Evolutionary conservation across 2,113 vertebrate species (phyloP), one percentile per base, ranked within the genome.

Genomic region (Pleuronectes platessa): DNA sequence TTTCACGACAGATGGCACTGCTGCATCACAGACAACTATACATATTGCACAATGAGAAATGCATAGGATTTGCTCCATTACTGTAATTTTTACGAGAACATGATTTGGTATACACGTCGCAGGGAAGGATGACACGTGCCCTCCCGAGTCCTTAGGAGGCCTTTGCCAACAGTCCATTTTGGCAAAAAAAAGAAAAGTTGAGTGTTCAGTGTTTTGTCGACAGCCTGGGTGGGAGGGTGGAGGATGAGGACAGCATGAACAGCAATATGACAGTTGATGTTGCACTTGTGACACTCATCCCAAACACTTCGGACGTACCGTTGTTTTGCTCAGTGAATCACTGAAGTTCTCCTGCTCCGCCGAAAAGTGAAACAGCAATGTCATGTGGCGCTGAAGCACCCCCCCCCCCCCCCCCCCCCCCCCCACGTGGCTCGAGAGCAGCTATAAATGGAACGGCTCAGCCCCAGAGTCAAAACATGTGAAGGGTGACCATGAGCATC

Each of bases 1-100:
- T 86, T 68, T 64, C 68, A 91, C 89, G 74, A 92, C 87, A 92
- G 92, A 83, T 92, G 92, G 89, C 85, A 87, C 91, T 91, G 88
- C 81, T 93, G 85, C 85, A 86, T 88, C 88, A 91, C 85, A 85
- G 70, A 93, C 88, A 35, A 88, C 76, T 79, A 81, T 78, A 90
- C 78, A 81, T 82, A 79, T 85, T 90, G 90, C 88, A 93, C 90
- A 88, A 88, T 82, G 86, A 85, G 64, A 88, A 75, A 92, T 87
- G 85, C 87, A 90, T 82, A 88, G 90, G 90, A 65, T 68, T 67
- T 61, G 79, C 79, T 88, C 84, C 80, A 66, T 74, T 40, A 71
- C 74, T 85, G 86, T 76, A 55, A 75, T 73, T 77, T 73, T 73
- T 56, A 88, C 79, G 75, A 79, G 66, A 60, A 85, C 59, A 61